Conservation (phyloP, 2,888 invertebrate genomes). For the Sceliomorpha sp. region DNA sequence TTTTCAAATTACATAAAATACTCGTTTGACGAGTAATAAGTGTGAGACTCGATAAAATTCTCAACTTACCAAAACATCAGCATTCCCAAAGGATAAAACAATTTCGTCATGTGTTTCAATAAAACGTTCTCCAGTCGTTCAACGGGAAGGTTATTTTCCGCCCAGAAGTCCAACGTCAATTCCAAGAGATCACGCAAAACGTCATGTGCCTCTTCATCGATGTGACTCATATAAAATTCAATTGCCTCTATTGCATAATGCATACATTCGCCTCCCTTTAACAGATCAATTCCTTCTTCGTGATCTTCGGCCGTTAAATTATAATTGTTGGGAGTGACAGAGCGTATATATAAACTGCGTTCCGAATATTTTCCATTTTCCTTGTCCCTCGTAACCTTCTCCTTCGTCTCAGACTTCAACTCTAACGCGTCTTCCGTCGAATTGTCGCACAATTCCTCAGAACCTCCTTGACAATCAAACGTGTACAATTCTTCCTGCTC, state of each 20-base stretch:
- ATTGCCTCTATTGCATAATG: slow-evolving; percentile 67
- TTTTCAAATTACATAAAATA: too few relatives aligned
- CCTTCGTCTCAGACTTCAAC: slow-evolving; percentile 43
- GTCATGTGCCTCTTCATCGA: slow-evolving; percentile 69
- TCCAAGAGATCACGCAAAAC: slow-evolving; percentile 73
- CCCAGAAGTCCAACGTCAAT: slow-evolving; percentile 79
- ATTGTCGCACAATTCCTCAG: slow-evolving; percentile 77
- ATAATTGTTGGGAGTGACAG: slow-evolving; percentile 44
- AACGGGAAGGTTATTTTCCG: slow-evolving; percentile 79
- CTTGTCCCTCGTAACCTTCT: slow-evolving; percentile 28
- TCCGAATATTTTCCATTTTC: slow-evolving; percentile 23
- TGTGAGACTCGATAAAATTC: too few relatives aligned
- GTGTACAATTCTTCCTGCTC: slow-evolving; percentile 78
- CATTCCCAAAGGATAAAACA: slow-evolving; percentile 76
- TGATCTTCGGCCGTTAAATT: slow-evolving; percentile 21
- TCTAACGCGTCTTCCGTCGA: slow-evolving; percentile 64
- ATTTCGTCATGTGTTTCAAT: slow-evolving; percentile 82
- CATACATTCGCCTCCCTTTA: slow-evolving; percentile 39
- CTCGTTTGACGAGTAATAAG: too few relatives aligned
- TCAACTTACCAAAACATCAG: slow-evolving; percentile 72
- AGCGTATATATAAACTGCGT: slow-evolving; percentile 45
- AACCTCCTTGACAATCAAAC: slow-evolving; percentile 80
- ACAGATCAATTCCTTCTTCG: slow-evolving; percentile 7
- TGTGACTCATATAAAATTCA: slow-evolving; percentile 74
- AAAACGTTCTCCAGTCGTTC: slow-evolving; percentile 82